These are phyloP conservation scores for Galleria mellonella DNA, from an alignment of 1,140 invertebrate species.

Conservation along the genomic window DNA sequence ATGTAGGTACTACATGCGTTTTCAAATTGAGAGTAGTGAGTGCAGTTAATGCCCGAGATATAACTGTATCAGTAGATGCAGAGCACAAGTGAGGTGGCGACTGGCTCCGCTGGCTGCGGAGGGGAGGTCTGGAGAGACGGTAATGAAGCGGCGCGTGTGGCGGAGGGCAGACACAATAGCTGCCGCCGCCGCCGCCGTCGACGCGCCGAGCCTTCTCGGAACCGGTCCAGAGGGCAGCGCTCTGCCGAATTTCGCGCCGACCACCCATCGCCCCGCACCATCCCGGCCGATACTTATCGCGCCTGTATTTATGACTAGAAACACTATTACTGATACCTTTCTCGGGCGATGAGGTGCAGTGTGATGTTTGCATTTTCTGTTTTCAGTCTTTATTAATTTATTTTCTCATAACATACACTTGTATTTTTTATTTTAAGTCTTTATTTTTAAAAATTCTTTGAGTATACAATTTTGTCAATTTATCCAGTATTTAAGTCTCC, in stretches of 20 bases:
- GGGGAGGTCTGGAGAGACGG: constrained; percentile 20
- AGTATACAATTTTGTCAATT: too few relatives aligned
- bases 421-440: too few relatives aligned
- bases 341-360: constrained; percentile 20
- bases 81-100: not conserved
- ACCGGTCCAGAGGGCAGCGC: constrained; percentile 53
- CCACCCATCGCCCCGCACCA: constrained; percentile 46
- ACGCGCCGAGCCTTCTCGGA: constrained; percentile 41
- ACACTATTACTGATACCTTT: constrained; percentile 33
- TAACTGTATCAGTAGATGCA: too few relatives aligned
- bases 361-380: constrained; percentile 24
- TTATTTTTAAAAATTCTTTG: too few relatives aligned
- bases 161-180: constrained; percentile 55
- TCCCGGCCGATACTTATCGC: constrained; percentile 53
- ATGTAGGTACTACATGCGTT: too few relatives aligned
- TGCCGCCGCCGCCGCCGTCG: constrained; percentile 26
- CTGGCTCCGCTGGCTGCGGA: not conserved
- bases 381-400: constrained; percentile 4
- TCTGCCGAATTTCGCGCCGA: constrained; percentile 63
- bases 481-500: too few relatives aligned
- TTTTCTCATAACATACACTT: not conserved
- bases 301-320: constrained; percentile 58
- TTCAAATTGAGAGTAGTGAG: too few relatives aligned
- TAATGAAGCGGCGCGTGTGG: constrained; percentile 49
- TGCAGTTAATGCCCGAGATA: too few relatives aligned